Conservation (phyloP, 2,888 invertebrate species). For the Bombyx huttoni region DNA sequence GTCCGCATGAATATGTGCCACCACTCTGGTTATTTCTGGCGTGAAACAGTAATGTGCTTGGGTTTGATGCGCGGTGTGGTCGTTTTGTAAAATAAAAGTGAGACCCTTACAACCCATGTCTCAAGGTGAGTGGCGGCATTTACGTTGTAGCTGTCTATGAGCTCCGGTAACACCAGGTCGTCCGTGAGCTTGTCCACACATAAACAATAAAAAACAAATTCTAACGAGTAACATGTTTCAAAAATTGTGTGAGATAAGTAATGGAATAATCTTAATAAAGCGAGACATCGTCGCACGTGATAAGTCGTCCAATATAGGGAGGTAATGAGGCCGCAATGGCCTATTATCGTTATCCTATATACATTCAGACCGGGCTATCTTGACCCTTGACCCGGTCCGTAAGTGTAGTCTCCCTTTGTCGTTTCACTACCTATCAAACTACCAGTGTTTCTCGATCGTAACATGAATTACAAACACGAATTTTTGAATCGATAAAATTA, state of each 20-base stretch:
- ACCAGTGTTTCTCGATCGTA: slow-evolving; percentile 21
- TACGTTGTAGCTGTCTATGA: no score
- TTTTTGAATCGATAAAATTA: neutral
- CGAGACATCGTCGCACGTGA: slow-evolving; percentile 10
- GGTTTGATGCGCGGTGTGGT: no score
- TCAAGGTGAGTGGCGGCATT: no score
- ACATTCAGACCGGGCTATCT: slow-evolving; percentile 24
- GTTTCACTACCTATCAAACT: slow-evolving; percentile 17
- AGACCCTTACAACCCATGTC: no score
- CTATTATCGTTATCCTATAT: slow-evolving; percentile 44
- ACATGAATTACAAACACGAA: neutral
- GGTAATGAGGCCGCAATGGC: slow-evolving; percentile 37
- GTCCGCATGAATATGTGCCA: no score
- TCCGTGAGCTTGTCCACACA: no score
- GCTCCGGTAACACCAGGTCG: no score
- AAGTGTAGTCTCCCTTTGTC: slow-evolving; percentile 18
- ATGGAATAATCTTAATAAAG: slow-evolving; percentile 12
- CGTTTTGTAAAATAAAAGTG: no score
- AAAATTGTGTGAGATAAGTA: neutral
- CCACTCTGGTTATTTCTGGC: no score
- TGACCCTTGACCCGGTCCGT: slow-evolving; percentile 46
- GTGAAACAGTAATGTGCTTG: no score
- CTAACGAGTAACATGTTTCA: neutral
- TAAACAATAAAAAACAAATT: neutral
- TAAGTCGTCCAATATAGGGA: slow-evolving; percentile 34